Evolutionary conservation across 1,140 invertebrate species (phyloP).

Genomic region (Drosophila repletoides): DNA sequence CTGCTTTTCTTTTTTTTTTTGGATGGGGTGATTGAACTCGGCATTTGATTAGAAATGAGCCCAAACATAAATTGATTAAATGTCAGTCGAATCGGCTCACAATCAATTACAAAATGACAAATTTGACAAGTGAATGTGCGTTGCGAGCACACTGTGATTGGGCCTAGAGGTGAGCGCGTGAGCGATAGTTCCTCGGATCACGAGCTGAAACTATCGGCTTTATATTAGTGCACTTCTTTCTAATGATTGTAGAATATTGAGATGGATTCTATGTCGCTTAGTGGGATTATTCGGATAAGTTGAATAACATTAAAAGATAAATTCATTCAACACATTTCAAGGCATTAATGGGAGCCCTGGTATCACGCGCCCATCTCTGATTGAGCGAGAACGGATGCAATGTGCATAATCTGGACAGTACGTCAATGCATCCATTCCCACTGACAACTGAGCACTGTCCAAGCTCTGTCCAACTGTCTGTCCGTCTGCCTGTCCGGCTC

Average conservation of each 20-base stretch:
- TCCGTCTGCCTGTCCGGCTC: not conserved
- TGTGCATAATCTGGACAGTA: slow-evolving; percentile 70
- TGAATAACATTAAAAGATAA: too few relatives aligned
- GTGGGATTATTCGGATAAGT: too few relatives aligned
- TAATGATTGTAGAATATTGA: too few relatives aligned
- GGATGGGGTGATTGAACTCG: not conserved
- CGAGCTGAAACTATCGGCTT: too few relatives aligned
- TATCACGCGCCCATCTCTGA: too few relatives aligned
- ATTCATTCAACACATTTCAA: too few relatives aligned
- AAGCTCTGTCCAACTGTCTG: not conserved
- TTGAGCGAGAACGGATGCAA: slow-evolving; percentile 26
- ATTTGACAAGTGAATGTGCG: slow-evolving; percentile 53
- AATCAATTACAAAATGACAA: slow-evolving; percentile 76
- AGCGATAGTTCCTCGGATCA: too few relatives aligned
- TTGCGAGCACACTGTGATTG: slow-evolving; percentile 13
- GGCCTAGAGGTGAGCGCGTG: too few relatives aligned
- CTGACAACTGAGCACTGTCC: slow-evolving; percentile 2
- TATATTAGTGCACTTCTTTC: too few relatives aligned
- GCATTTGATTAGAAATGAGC: slow-evolving; percentile 32
- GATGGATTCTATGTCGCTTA: too few relatives aligned
- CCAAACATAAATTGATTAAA: slow-evolving; percentile 75
- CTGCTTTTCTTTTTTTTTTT: too few relatives aligned
- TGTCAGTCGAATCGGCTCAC: slow-evolving; percentile 58
- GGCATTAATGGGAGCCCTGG: too few relatives aligned
- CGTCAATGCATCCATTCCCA: slow-evolving; percentile 57